Conservation (phyloP, 2,888 invertebrate species). For the Chymomyza amoena region DNA sequence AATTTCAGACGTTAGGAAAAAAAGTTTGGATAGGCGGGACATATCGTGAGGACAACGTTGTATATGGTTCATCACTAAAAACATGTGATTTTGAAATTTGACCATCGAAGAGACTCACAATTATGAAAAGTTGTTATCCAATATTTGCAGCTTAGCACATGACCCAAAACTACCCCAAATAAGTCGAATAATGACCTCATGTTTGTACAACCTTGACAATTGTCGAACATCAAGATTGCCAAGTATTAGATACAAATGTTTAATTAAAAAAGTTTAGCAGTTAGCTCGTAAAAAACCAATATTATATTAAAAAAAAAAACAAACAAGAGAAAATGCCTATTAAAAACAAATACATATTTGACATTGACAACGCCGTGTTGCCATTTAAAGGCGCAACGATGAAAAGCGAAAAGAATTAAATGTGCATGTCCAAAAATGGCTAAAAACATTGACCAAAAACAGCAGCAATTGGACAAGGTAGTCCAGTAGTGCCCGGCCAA, state of each 20-base stretch:
- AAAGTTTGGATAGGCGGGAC: background rate
- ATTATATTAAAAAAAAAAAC: background rate
- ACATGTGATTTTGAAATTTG: too few relatives aligned
- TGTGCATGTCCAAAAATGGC: slow-evolving; percentile 68
- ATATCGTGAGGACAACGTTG: too few relatives aligned
- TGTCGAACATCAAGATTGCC: background rate
- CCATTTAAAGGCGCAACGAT: slow-evolving; percentile 44
- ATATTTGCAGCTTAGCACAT: background rate
- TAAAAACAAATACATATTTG: slow-evolving; percentile 61
- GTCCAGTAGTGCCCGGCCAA: background rate
- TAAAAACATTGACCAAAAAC: slow-evolving; percentile 55
- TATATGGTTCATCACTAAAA: too few relatives aligned
- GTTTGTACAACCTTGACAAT: background rate
- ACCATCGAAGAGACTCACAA: too few relatives aligned
- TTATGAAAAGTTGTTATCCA: too few relatives aligned
- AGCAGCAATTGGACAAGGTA: slow-evolving; percentile 60
- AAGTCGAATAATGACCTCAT: background rate
- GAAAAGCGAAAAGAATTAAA: slow-evolving; percentile 60
- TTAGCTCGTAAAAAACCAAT: background rate
- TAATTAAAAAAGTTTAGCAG: background rate
- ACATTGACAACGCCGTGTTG: slow-evolving; percentile 46
- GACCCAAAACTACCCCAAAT: background rate
- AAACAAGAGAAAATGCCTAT: slow-evolving; percentile 35
- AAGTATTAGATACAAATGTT: background rate
- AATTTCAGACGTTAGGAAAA: background rate